Evolutionary conservation across 2,888 invertebrate species (phyloP).

Genomic region (Schizotus pectinicornis): DNA sequence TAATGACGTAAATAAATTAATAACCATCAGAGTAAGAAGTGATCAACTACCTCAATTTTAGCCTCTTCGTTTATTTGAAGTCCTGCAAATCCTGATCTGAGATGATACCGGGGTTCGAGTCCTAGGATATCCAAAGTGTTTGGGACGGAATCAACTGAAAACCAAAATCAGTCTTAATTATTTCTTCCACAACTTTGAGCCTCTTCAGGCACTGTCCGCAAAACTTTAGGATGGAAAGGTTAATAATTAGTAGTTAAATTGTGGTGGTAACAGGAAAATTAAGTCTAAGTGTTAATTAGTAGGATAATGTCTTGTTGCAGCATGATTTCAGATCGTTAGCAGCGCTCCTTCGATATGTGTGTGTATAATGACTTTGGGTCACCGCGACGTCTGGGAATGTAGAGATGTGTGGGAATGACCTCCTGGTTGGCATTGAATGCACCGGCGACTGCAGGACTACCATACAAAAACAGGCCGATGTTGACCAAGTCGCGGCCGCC

Average conservation of each 20-base stretch:
- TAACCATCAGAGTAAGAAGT: not conserved
- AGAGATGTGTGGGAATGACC: constrained; percentile 46
- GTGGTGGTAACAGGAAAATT: too few species aligned
- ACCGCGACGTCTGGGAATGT: constrained; percentile 44
- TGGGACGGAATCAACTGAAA: constrained; percentile 43
- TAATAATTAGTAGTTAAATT: too few species aligned
- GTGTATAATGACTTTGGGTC: constrained; percentile 20
- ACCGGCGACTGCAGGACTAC: constrained; percentile 31
- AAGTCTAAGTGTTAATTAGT: too few species aligned
- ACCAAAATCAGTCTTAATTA: not conserved
- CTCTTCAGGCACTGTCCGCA: too few species aligned
- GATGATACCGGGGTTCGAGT: constrained; percentile 50
- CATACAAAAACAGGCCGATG: constrained; percentile 13
- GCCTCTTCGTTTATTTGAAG: constrained; percentile 44
- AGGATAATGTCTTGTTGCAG: too few species aligned
- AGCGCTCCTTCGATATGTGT: not conserved
- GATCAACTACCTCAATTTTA: constrained; percentile 22
- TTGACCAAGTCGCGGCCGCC: constrained; percentile 6
- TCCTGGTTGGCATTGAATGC: constrained; percentile 40
- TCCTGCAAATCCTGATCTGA: constrained; percentile 52
- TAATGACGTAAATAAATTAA: not conserved
- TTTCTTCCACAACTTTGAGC: too few species aligned
- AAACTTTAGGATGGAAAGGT: too few species aligned
- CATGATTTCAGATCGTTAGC: too few species aligned
- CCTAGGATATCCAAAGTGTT: constrained; percentile 45